Conservation (phyloP, 2,113 vertebrate species). For the Ahaetulla prasina region DNA sequence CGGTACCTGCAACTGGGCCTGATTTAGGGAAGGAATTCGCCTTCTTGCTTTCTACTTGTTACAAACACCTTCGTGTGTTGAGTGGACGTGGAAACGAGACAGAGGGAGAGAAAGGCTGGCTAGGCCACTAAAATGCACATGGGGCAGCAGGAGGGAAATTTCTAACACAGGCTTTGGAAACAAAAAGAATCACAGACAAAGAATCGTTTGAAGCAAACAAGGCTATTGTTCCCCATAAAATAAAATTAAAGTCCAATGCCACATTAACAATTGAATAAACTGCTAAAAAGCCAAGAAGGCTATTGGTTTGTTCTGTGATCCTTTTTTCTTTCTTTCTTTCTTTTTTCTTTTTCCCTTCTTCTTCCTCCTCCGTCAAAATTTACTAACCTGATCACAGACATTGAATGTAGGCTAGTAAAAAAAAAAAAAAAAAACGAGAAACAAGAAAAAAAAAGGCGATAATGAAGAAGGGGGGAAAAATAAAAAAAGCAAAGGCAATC, state of each 20-base stretch:
- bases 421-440: conserved; percentile 83
- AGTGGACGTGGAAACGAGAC: conserved; percentile 54
- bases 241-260: conserved; percentile 25
- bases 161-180: conserved; percentile 69
- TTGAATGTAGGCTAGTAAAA: conserved; percentile 99
- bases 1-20: background rate
- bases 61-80: conserved; percentile 60
- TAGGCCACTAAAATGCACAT: conserved; percentile 61
- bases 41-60: conserved; percentile 27
- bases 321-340: conserved; percentile 60
- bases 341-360: background rate
- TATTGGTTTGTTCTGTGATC: conserved; percentile 74
- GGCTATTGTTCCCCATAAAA: background rate
- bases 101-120: conserved; percentile 62
- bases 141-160: conserved; percentile 47
- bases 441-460: conserved; percentile 90
- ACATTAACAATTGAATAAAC: conserved; percentile 48
- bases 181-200: conserved; percentile 78
- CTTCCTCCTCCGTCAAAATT: conserved; percentile 67
- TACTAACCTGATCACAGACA: conserved; percentile 99
- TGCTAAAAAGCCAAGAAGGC: conserved; percentile 60
- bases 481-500: conserved; percentile 65
- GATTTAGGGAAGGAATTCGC: conserved; percentile 1
- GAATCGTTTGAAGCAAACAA: conserved; percentile 45
- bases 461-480: conserved; percentile 79